A percentile compares a stretch with the other conserved stretches of the same genome.
phyloP scores from a whole-genome alignment of 1,140 invertebrate genomes.

The Drosophila kanapiae region DNA sequence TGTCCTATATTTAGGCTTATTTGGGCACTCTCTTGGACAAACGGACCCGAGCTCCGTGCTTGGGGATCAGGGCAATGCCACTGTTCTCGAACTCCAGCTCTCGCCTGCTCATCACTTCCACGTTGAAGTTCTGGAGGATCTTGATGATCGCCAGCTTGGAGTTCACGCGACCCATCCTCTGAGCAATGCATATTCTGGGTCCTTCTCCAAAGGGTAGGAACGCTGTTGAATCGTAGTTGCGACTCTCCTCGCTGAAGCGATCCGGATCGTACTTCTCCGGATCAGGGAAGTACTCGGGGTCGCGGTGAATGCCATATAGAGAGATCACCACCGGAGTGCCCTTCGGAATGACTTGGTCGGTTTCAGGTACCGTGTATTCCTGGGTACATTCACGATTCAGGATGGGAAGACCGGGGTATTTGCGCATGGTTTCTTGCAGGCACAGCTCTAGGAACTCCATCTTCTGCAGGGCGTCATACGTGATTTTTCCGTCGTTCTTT shows the following conservation, averaged over 20 bases:
- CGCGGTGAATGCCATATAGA: constrained; percentile 85
- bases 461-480: constrained; percentile 86
- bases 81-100: constrained; percentile 50
- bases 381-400: constrained; percentile 85
- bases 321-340: constrained; percentile 85
- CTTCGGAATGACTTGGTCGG: constrained; percentile 83
- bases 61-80: constrained; percentile 62
- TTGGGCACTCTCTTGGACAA: constrained; percentile 56
- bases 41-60: constrained; percentile 63
- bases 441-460: constrained; percentile 87
- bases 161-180: constrained; percentile 67
- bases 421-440: constrained; percentile 87
- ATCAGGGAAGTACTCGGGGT: constrained; percentile 88
- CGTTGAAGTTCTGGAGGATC: constrained; percentile 63
- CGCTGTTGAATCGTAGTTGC: constrained; percentile 73
- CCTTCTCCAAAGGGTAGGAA: constrained; percentile 90
- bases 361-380: constrained; percentile 84
- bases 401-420: constrained; percentile 87
- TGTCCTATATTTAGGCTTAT: not conserved
- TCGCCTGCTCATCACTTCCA: constrained; percentile 60
- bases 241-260: constrained; percentile 87
- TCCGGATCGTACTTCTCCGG: constrained; percentile 89
- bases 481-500: constrained; percentile 85
- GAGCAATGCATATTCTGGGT: constrained; percentile 86
- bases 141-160: constrained; percentile 68